Evolutionary conservation across 2,888 invertebrate species (phyloP), one percentile per base, ranked within the genome.

Genomic region (Drosophila koepferae): DNA sequence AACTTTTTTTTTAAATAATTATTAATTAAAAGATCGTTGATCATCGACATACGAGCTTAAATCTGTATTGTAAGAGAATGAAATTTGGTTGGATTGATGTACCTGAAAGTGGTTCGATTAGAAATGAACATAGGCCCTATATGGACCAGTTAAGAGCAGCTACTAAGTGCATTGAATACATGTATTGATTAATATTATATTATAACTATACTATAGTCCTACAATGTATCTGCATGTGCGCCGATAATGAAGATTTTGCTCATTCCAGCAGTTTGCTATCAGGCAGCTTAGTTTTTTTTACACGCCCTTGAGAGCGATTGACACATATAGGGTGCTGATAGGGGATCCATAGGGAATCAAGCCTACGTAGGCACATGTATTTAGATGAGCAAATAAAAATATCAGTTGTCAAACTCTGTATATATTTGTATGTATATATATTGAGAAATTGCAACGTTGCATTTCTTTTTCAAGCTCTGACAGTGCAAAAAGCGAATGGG

Each of bases 381-480:
- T 28, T 28, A 28, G 28, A 28, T 28, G 28, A 28, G 28, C 28
- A 9, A 40, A 2, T 2, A 23, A 38, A 38, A 20, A 28, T 55
- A 12, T 34, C 51, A 51, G 34, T 20, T 34, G 34, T 51, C 51
- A 36, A 51, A 36, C 34, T 48, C 41, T 46, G 14, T 20, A 20
- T 44, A 20, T 31, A 23, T 10, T 28, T 3, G n/a, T 18, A 5
- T 23, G 18, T 20, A 10, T 3, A 20, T 20, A 20, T 46, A 23
- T 23, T 40, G 1, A 7, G 3, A 63, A 77, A 74, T 2, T 58
- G 73, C 74, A 60, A 69, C 72, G 59, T n/a, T 55, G 72, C 80
- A 80, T 12, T 74, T 75, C 48, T 10, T n/a, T 65, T 23, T 46
- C 28, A 56, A 36, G 51, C 9, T 34, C 54, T 61, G 69, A 69